Evolutionary conservation across 2,797 vertebrate genomes (phyloP), one percentile per base, ranked within the genome.

Genomic region (Lophotriccus pileatus): DNA sequence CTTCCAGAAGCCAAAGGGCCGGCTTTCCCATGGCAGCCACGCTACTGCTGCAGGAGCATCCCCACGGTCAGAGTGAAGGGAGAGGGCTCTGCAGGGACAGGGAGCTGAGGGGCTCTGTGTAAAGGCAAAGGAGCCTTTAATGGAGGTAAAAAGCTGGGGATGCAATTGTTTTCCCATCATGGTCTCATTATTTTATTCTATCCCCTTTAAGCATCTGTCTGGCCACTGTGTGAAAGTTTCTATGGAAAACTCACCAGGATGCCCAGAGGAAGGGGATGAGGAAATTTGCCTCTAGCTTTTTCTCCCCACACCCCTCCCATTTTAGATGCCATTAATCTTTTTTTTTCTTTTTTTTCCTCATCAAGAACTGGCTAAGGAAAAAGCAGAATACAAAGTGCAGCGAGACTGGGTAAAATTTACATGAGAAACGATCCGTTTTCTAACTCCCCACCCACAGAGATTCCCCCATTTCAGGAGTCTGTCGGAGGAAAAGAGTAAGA

Each of bases 181-280:
- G 36, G 69, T 78, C 82, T 91, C 93, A 88, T 96, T 96, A 94
- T 94, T 95, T 96, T 92, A 86, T 87, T 95, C 91, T 63, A 93
- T 34, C 55, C 70, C 74, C 52, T 95, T 84, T 76, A 82, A 93
- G 94, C 85, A 72, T 94, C 90, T 76, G 88, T 84, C 91, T 93
- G 88, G 73, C 83, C 59, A 20, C 77, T 84, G 77, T 76, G 91
- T 93, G 90, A 93, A 96, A 95, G 88, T 94, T 96, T 96, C 93
- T 95, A 90, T 93, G 92, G 93, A 96, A 95, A 95, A 96, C 85
- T 36, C 88, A 94, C 95, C 95, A 91, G 91, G 89, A 90, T 91
- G 70, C 87, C 94, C 85, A 94, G 77, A 94, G 94, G 94, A 96
- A 96, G 89, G 93, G 90, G 92, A 95, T 93, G 92, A 80, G 92